Conservation (phyloP, 2,797 vertebrate genomes). For the Danio choprae region DNA sequence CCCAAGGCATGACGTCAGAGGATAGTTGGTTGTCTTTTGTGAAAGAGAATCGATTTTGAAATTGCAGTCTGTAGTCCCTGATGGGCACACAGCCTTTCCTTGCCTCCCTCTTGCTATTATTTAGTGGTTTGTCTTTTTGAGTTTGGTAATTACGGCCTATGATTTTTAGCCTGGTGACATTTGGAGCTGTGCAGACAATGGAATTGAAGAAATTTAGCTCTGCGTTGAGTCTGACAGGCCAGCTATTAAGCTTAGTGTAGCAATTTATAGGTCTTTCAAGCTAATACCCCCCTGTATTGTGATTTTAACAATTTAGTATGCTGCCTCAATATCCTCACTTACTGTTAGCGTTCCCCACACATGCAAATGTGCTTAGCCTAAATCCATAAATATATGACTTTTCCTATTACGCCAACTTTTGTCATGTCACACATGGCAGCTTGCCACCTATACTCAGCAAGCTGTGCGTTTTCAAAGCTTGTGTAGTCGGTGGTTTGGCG, state of each 20-base stretch:
- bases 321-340: not conserved
- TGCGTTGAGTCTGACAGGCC: not conserved
- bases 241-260: not conserved
- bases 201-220: conserved; percentile 19
- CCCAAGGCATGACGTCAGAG: conserved; percentile 15
- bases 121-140: conserved; percentile 37
- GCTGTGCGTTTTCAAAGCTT: conserved; percentile 19
- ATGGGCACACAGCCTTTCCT: conserved; percentile 2
- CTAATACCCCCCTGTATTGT: not conserved
- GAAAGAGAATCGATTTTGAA: conserved; percentile 54
- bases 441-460: conserved; percentile 15
- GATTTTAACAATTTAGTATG: conserved; percentile 4
- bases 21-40: conserved; percentile 36
- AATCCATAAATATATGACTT: conserved; percentile 30
- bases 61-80: conserved; percentile 40
- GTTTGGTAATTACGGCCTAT: conserved; percentile 26
- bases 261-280: conserved; percentile 24
- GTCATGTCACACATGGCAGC: conserved; percentile 21
- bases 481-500: not conserved
- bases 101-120: conserved; percentile 10
- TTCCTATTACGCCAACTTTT: conserved; percentile 3
- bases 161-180: conserved; percentile 38
- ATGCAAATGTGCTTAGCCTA: conserved; percentile 9
- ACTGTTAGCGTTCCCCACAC: conserved; percentile 8
- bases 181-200: conserved; percentile 40